Conservation (phyloP, 2,797 vertebrate species). For the Eulemur coronatus region DNA sequence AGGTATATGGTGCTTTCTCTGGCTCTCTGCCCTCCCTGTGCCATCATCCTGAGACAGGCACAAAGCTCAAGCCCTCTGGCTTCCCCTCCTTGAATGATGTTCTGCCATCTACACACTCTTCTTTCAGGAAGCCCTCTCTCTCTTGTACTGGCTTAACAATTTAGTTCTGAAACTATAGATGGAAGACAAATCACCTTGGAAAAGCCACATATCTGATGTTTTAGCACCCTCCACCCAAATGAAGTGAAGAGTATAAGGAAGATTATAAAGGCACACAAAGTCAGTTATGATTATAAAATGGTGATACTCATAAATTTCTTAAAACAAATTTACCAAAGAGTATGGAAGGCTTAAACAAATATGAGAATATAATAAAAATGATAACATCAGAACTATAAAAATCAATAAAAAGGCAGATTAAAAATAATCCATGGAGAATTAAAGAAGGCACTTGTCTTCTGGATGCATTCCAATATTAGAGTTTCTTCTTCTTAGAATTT, state of each 20-base stretch:
- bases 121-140: neutral
- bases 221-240: neutral
- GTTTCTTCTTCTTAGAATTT: neutral
- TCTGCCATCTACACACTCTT: neutral
- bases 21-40: accelerated
- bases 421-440: neutral
- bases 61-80: neutral
- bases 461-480: neutral
- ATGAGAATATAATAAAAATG: neutral
- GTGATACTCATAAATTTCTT: neutral
- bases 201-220: neutral
- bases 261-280: neutral
- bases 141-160: neutral
- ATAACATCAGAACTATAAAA: neutral
- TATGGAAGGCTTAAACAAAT: neutral
- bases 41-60: neutral
- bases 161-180: neutral
- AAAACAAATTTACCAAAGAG: conserved; percentile 1
- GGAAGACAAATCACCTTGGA: neutral
- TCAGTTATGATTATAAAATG: neutral
- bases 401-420: neutral
- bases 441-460: neutral
- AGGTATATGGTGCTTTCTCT: accelerated
- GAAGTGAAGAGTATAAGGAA: neutral
- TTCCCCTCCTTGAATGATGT: neutral